A percentile compares a stretch with the other conserved stretches of the same genome.
These are phyloP conservation scores for Scolopax mira DNA, from an alignment of 2,113 vertebrate species.

Conservation along the genomic window DNA sequence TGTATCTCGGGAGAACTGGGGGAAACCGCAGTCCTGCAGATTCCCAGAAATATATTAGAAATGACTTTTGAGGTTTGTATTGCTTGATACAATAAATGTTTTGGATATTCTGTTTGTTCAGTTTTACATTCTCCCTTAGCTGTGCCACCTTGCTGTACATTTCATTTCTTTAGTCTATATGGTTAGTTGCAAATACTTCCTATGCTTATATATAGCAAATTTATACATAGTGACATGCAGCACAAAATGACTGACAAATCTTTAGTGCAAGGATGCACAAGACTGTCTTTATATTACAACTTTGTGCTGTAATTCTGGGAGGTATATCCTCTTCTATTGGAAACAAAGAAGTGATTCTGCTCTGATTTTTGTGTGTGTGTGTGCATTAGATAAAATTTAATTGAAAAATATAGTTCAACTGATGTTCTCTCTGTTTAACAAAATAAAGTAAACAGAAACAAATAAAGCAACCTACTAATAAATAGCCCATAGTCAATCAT, in stretches of 20 bases:
- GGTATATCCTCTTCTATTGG: background rate
- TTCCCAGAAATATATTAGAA: conserved; percentile 92
- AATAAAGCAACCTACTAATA: background rate
- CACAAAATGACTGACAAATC: background rate
- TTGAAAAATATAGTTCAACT: background rate
- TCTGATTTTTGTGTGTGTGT: background rate
- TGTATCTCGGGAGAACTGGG: conserved; percentile 96
- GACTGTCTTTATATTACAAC: background rate
- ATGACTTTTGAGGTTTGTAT: conserved; percentile 95
- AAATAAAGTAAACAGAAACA: background rate
- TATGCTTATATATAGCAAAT: background rate
- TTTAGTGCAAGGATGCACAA: background rate
- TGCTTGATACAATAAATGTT: background rate
- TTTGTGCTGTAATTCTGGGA: background rate
- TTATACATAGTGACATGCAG: background rate
- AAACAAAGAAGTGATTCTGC: background rate
- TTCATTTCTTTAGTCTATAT: background rate
- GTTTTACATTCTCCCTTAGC: background rate
- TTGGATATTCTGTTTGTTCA: background rate
- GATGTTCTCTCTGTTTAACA: background rate
- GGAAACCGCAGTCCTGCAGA: conserved; percentile 93
- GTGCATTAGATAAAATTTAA: background rate
- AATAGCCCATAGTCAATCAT: background rate
- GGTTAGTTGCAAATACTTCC: background rate
- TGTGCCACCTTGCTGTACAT: background rate